Conservation (phyloP, 2,797 vertebrate genomes). For the Manis pentadactyla region DNA sequence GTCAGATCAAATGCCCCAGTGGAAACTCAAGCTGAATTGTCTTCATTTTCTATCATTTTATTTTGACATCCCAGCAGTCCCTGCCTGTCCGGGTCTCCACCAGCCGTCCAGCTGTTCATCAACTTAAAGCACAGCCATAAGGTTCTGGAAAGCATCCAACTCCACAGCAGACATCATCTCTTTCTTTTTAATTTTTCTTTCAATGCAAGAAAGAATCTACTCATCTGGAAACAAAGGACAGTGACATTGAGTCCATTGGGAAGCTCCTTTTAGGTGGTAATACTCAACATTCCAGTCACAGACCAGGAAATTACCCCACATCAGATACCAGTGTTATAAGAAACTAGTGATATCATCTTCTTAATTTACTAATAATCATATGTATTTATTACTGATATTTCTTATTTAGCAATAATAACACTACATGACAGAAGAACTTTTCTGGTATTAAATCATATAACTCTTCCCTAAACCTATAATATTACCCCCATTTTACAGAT, state of each 20-base stretch:
- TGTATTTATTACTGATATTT: background rate
- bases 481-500: background rate
- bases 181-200: slow-evolving; percentile 57
- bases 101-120: slow-evolving; percentile 1
- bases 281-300: background rate
- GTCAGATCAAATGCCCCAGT: background rate
- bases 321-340: background rate
- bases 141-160: slow-evolving; percentile 4
- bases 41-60: slow-evolving; percentile 77
- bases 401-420: background rate
- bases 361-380: background rate
- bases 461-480: background rate
- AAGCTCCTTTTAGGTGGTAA: background rate
- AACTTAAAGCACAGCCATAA: slow-evolving; percentile 58
- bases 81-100: slow-evolving; percentile 36
- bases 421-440: background rate
- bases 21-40: slow-evolving; percentile 80
- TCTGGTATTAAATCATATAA: background rate
- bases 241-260: background rate
- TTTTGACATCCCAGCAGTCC: slow-evolving; percentile 63
- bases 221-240: slow-evolving; percentile 31
- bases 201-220: slow-evolving; percentile 30
- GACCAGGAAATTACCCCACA: background rate
- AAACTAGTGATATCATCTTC: background rate
- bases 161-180: slow-evolving; percentile 45